These are phyloP conservation scores for Pomacea maculata DNA, from an alignment of 1,140 invertebrate species.

Conservation along the genomic window DNA sequence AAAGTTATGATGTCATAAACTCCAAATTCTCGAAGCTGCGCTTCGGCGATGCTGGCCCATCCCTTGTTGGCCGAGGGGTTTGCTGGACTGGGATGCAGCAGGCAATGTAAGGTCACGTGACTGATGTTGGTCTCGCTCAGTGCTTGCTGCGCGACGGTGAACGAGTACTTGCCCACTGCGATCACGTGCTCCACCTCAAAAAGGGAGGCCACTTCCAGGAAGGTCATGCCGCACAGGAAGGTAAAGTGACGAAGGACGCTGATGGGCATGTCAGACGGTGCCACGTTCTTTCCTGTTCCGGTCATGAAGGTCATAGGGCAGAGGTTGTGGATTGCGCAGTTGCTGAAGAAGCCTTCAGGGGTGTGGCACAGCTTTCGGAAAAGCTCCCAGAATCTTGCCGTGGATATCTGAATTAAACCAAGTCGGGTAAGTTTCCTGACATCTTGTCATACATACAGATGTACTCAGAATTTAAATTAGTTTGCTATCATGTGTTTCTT, in stretches of 20 bases:
- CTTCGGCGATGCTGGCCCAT: constrained; percentile 78
- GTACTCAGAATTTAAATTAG: neutral
- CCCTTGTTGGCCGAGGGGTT: constrained; percentile 78
- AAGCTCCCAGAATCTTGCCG: constrained; percentile 84
- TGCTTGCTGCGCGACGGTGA: constrained; percentile 73
- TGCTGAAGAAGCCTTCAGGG: constrained; percentile 81
- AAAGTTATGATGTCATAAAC: constrained; percentile 73
- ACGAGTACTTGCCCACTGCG: constrained; percentile 83
- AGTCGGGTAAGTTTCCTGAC: too few species aligned
- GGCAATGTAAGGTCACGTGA: constrained; percentile 71
- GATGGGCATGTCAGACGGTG: constrained; percentile 77
- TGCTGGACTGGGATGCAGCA: constrained; percentile 88
- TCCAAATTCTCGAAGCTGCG: constrained; percentile 72
- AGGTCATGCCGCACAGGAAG: constrained; percentile 72
- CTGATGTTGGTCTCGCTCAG: constrained; percentile 68
- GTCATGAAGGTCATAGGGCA: constrained; percentile 87
- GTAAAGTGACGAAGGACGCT: constrained; percentile 70
- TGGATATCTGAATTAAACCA: constrained; percentile 71
- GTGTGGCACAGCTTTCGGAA: constrained; percentile 76
- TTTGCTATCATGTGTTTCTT: neutral
- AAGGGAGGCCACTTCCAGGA: constrained; percentile 76
- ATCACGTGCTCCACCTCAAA: constrained; percentile 78
- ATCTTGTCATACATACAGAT: too few species aligned
- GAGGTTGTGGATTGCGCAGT: constrained; percentile 87
- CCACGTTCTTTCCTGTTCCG: constrained; percentile 80